Evolutionary conservation across 2,113 vertebrate genomes (phyloP), one percentile per base, ranked within the genome.

Genomic region (Etheostoma cragini): DNA sequence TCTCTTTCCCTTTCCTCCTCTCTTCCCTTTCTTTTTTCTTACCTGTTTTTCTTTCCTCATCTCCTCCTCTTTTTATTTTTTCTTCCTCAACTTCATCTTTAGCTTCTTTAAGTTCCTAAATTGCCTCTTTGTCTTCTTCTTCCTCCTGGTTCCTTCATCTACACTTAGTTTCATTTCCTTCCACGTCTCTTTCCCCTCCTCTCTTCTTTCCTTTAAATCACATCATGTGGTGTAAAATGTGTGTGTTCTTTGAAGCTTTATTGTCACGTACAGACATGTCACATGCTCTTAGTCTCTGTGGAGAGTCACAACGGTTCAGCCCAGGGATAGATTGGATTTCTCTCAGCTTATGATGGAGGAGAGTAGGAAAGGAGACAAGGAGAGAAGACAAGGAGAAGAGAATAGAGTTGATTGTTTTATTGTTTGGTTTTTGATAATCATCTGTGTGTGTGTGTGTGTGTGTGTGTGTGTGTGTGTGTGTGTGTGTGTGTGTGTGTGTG

Each of bases 221-320:
- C 17, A 46, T 65, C 64, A 64, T 52, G 46, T 52, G 63, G 46
- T 72, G 62, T 68, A 42, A 76, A 56, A 24, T 60, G 76, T 63
- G 66, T 57, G 67, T 76, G 79, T 63, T 69, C 52, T 38, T 47
- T n/a, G 74, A 81, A 65, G 73, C 56, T 78, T 78, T 75, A 79
- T 76, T 76, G 88, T 83, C 78, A 66, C 33, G 71, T 56, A 19
- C 10, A 6, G 52, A 90, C 58, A 38, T 22, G 70, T 76, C 80
- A 69, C 38, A 83, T 76, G 67, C 86, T 26, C 76, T 86, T 79
- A 82, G 81, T 66, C 75, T 76, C n/a, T 68, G 67, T 68, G 54
- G 35, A 64, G 26, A 56, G 75, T 76, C 71, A 16, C 3, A 21
- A 78, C 68, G 78, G 80, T 72, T 84, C 63, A 83, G 72, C 62